Evolutionary conservation across 2,797 vertebrate genomes (phyloP), one percentile per base, ranked within the genome.

Genomic region (Intellagama lesueurii): DNA sequence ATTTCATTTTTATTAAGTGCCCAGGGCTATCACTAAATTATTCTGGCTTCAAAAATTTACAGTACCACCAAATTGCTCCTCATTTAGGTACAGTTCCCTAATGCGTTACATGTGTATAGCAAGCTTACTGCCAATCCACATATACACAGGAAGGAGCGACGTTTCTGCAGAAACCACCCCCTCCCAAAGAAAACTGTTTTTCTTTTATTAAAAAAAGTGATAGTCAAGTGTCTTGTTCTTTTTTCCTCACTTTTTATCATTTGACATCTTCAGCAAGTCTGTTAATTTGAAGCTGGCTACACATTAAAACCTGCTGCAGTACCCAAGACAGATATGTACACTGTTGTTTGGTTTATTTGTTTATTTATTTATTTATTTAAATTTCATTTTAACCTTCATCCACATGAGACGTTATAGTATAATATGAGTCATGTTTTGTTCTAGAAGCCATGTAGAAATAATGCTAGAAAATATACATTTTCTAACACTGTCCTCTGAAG

Each of bases 1-100:
- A 49, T 77, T 91, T 86, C 79, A 83, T 86, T 88, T 88, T 86
- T 88, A 91, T 91, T 64, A 83, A 86, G 72, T 70, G 79, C 83
- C 73, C 72, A 64, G n/a, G 87, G 90, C 90, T 86, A 88, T 66
- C 49, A 49, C 83, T 88, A 88, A 86, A 91, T 64, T 86, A 91
- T 78, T 72, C 80, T 83, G 77, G 83, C 26, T 82, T 83, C 66
- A 78, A 78, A 40, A 86, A 88, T 86, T 86, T 88, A 88, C 80
- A 88, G 87, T 86, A 35, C 87, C 75, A 49, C 70, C 79, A 91
- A 88, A 91, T 82, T 78, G 90, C 79, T 88, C 72, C 73, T 47
- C 28, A 81, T 91, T 91, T 86, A 88, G 81, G 70, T 81, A 82
- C 79, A 77, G 82, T 82, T 78, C 87, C n/a, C 83, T 32, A 64